Evolutionary conservation across 2,113 vertebrate genomes (phyloP).

Genomic region (Eleginops maclovinus): DNA sequence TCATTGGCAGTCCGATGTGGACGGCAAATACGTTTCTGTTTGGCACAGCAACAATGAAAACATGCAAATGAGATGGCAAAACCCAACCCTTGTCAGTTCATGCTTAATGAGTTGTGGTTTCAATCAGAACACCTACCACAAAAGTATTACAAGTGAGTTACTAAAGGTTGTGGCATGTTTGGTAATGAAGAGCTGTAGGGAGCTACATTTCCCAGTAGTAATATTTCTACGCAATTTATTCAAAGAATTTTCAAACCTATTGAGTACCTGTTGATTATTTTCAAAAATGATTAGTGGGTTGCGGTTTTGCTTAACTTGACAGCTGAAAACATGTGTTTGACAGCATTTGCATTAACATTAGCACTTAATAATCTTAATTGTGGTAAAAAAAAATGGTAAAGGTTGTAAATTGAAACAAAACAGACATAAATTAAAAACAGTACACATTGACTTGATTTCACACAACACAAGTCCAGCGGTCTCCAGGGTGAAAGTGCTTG

Average conservation of each 20-base stretch:
- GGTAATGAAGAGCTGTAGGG: slow-evolving; percentile 52
- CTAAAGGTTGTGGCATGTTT: slow-evolving; percentile 45
- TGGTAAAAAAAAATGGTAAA: no score
- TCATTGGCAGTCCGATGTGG: slow-evolving; percentile 36
- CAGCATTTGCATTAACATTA: neutral
- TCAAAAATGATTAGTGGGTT: slow-evolving; percentile 13
- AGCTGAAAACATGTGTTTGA: neutral
- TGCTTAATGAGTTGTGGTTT: slow-evolving; percentile 60
- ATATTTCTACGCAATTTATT: slow-evolving; percentile 9
- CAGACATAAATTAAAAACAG: no score
- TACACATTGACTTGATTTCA: no score
- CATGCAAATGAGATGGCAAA: slow-evolving; percentile 63
- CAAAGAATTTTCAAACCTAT: neutral
- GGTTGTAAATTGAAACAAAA: no score
- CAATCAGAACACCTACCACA: slow-evolving; percentile 55
- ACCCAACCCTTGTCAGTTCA: slow-evolving; percentile 40
- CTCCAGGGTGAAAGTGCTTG: no score
- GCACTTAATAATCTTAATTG: neutral
- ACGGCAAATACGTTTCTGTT: slow-evolving; percentile 38
- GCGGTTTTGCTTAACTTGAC: neutral
- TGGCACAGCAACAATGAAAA: slow-evolving; percentile 57
- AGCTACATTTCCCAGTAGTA: slow-evolving; percentile 16
- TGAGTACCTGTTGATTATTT: neutral
- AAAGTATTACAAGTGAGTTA: slow-evolving; percentile 53
- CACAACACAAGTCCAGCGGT: no score